Evolutionary conservation across 2,888 invertebrate species (phyloP).

Genomic region (Scrobipalpa costella): DNA sequence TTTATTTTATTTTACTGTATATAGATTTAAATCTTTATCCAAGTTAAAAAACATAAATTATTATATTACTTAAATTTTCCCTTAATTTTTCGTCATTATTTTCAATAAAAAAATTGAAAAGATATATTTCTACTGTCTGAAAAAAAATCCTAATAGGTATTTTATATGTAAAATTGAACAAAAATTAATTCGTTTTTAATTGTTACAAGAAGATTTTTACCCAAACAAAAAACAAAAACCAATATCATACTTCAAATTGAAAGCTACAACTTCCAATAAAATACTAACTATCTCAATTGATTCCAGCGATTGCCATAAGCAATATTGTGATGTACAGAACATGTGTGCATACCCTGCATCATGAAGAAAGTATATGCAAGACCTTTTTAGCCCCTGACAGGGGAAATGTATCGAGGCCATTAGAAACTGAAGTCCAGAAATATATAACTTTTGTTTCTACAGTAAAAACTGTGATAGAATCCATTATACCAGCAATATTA

Average conservation of each 20-base stretch:
- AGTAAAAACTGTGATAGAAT: slow-evolving; percentile 82
- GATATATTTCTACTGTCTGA: too few relatives aligned
- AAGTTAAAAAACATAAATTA: too few relatives aligned
- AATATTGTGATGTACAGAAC: slow-evolving; percentile 86
- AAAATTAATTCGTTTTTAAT: too few relatives aligned
- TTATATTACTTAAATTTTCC: too few relatives aligned
- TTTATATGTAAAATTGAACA: too few relatives aligned
- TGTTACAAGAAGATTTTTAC: too few relatives aligned
- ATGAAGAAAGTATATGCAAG: slow-evolving; percentile 82
- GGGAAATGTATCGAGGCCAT: slow-evolving; percentile 74
- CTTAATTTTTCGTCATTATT: neutral
- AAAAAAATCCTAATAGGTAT: too few relatives aligned
- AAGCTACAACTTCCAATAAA: neutral
- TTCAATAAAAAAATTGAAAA: too few relatives aligned
- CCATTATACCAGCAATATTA: slow-evolving; percentile 84
- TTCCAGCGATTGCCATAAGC: slow-evolving; percentile 79
- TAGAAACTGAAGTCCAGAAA: slow-evolving; percentile 82
- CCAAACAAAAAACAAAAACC: too few relatives aligned
- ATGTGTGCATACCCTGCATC: slow-evolving; percentile 82
- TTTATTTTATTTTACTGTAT: too few relatives aligned
- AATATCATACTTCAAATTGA: too few relatives aligned
- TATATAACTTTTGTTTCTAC: slow-evolving; percentile 84
- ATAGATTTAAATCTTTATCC: too few relatives aligned
- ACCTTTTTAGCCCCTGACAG: slow-evolving; percentile 73
- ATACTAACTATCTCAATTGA: neutral